phyloP scores from a whole-genome alignment of 2,888 invertebrate species.

The Erpobdella octoculata region DNA sequence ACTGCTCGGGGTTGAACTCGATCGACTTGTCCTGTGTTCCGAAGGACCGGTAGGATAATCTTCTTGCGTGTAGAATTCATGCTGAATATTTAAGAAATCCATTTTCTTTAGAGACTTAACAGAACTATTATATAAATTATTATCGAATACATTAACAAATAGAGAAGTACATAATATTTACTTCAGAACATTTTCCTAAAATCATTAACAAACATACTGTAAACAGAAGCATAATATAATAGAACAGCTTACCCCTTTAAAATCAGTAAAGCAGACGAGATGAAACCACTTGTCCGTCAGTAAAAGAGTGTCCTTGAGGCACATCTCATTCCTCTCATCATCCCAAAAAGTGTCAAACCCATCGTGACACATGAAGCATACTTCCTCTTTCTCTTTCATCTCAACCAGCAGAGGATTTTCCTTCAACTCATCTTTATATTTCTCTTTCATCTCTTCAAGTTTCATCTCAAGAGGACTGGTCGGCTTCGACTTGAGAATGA shows the following conservation, averaged over 20 bases:
- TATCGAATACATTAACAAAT: too few relatives aligned
- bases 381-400: slow-evolving; percentile 25
- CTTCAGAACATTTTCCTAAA: too few relatives aligned
- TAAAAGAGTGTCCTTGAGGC: slow-evolving; percentile 68
- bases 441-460: neutral
- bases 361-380: slow-evolving; percentile 84
- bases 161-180: too few relatives aligned
- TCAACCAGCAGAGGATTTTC: neutral
- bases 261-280: slow-evolving; percentile 59
- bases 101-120: too few relatives aligned
- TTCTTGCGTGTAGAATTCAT: too few relatives aligned
- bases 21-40: too few relatives aligned
- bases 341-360: slow-evolving; percentile 88
- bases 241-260: neutral
- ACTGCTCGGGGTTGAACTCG: too few relatives aligned
- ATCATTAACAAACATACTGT: too few relatives aligned
- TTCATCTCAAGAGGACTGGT: neutral
- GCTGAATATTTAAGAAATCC: too few relatives aligned
- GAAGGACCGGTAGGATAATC: too few relatives aligned
- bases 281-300: slow-evolving; percentile 74
- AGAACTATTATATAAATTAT: too few relatives aligned
- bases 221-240: neutral
- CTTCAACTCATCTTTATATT: slow-evolving; percentile 1
- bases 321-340: slow-evolving; percentile 96
- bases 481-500: too few relatives aligned